These are phyloP conservation scores for Caenorhabditis brenneri DNA, from an alignment of 1,140 invertebrate genomes.

Conservation along the genomic window DNA sequence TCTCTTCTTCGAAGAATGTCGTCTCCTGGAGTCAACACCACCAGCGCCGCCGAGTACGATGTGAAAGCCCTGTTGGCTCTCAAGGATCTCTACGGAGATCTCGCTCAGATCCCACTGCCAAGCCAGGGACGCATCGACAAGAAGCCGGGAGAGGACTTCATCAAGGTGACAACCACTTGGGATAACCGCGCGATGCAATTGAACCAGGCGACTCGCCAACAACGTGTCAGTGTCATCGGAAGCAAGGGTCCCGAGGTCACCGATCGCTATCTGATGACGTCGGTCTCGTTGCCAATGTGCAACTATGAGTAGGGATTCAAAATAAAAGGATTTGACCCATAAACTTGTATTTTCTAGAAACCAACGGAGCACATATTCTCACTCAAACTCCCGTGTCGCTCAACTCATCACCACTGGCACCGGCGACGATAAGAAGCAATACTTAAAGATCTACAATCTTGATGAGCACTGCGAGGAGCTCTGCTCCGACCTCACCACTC, in stretches of 20 bases:
- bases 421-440: slow-evolving; percentile 67
- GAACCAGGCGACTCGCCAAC: slow-evolving; percentile 58
- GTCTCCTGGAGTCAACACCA: neutral
- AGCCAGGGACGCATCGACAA: slow-evolving; percentile 44
- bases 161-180: slow-evolving; percentile 58
- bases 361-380: slow-evolving; percentile 55
- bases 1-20: neutral
- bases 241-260: neutral
- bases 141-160: neutral
- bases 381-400: slow-evolving; percentile 51
- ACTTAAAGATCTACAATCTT: slow-evolving; percentile 54
- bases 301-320: slow-evolving; percentile 51
- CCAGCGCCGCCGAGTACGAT: slow-evolving; percentile 44
- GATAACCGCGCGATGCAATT: slow-evolving; percentile 57
- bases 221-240: slow-evolving; percentile 50
- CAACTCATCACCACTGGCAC: slow-evolving; percentile 62
- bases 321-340: neutral
- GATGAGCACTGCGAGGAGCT: slow-evolving; percentile 47
- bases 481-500: slow-evolving; percentile 56
- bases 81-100: slow-evolving; percentile 56
- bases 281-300: slow-evolving; percentile 3
- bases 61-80: slow-evolving; percentile 52
- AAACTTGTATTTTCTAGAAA: slow-evolving; percentile 57
- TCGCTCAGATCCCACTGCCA: slow-evolving; percentile 55
- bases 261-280: slow-evolving; percentile 48